Conservation (phyloP, 2,797 vertebrate species). For the Parambassis ranga region DNA sequence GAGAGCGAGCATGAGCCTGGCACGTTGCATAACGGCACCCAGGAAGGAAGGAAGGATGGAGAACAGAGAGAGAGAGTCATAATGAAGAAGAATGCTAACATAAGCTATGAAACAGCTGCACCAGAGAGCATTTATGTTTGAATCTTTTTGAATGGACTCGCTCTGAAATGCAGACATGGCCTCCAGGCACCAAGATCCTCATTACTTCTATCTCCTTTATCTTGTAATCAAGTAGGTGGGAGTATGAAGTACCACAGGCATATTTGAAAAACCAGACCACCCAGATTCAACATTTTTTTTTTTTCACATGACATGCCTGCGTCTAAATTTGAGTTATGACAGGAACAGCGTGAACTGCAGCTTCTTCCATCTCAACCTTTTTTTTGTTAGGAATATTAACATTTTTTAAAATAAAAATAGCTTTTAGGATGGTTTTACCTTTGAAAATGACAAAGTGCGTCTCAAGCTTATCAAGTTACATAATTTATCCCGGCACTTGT, state of each 20-base stretch:
- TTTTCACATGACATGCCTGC: background rate
- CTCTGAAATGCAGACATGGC: slow-evolving; percentile 18
- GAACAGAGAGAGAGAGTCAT: background rate
- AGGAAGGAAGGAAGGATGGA: background rate
- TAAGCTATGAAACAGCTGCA: slow-evolving; percentile 9
- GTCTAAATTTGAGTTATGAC: background rate
- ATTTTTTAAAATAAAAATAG: background rate
- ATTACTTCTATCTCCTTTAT: slow-evolving; percentile 49
- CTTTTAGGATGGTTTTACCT: background rate
- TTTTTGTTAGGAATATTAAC: background rate
- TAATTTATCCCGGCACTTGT: slow-evolving; percentile 5
- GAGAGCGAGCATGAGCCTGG: slow-evolving; percentile 28
- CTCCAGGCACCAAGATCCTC: slow-evolving; percentile 24
- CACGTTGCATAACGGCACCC: slow-evolving; percentile 53
- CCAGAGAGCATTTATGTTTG: slow-evolving; percentile 13
- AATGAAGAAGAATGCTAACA: slow-evolving; percentile 23
- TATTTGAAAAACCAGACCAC: slow-evolving; percentile 34
- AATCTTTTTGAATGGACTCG: slow-evolving; percentile 16
- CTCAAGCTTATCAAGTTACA: background rate
- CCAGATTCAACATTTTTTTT: slow-evolving; percentile 12
- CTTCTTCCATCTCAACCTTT: background rate
- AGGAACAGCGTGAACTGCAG: background rate
- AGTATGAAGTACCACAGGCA: slow-evolving; percentile 15
- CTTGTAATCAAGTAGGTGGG: slow-evolving; percentile 27
- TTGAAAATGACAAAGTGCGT: background rate